Evolutionary conservation across 2,113 vertebrate species (phyloP).

Genomic region (Crotalus tigris): DNA sequence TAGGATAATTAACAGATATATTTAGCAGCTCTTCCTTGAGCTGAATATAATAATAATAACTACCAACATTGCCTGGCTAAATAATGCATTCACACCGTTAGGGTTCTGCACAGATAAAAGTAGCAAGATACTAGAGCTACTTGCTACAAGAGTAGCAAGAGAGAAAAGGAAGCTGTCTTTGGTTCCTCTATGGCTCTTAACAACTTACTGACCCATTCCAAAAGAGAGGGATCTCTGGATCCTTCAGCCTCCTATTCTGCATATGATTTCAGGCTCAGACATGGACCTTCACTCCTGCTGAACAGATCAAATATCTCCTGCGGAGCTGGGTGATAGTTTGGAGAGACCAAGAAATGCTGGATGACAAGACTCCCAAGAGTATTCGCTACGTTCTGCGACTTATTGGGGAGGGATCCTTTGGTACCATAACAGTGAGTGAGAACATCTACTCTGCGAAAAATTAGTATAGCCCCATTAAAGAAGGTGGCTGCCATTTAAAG

Average conservation of each 20-base stretch:
- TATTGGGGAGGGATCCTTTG: constrained; percentile 71
- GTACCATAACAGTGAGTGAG: constrained; percentile 71
- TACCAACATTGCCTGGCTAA: not conserved
- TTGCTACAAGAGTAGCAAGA: not conserved
- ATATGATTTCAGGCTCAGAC: constrained; percentile 73
- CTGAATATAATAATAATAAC: no score
- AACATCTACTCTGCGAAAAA: not conserved
- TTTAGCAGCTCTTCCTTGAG: not conserved
- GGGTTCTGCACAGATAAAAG: not conserved
- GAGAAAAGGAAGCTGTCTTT: not conserved
- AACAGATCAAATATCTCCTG: constrained; percentile 74
- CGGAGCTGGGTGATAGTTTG: constrained; percentile 73
- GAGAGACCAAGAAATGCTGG: constrained; percentile 54
- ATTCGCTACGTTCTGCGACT: constrained; percentile 70
- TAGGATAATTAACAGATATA: not conserved
- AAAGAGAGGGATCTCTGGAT: not conserved
- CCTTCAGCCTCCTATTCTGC: not conserved
- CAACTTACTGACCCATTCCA: not conserved
- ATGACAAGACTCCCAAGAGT: not conserved
- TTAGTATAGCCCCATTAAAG: not conserved
- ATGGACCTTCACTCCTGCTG: constrained; percentile 85
- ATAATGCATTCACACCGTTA: not conserved
- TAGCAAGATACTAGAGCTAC: not conserved
- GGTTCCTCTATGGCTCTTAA: not conserved
- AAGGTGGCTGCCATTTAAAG: constrained; percentile 9